Evolutionary conservation across 2,113 vertebrate genomes (phyloP), one percentile per base, ranked within the genome.

Genomic region (Ursus arctos): DNA sequence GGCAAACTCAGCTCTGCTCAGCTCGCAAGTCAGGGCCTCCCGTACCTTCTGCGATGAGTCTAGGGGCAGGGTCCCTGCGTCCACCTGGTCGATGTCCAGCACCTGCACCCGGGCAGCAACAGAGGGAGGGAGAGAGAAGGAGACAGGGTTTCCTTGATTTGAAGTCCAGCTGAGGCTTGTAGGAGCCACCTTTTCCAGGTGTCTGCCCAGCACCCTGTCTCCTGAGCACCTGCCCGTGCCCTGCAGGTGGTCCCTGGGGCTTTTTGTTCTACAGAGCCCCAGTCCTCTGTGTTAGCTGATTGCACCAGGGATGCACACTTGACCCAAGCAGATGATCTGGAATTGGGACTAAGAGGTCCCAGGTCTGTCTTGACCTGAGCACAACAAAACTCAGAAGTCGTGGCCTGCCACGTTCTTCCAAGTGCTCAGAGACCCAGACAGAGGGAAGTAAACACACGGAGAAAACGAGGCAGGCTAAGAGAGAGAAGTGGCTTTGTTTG

Each of bases 351-450:
- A 67, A 84, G 61, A 88, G 31, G 24, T 74, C 18, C 47, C 47
- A 84, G 47, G 13, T 71, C 77, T 71, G 53, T 76, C 63, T 65
- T 72, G 36, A 47, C 8, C 33, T n/a, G 18, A 95, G 65, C 33
- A 15, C 82, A 84, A 40, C 14, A 67, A 85, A 79, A 74, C 31
- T 92, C 71, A 59, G 51, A 69, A 47, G 24, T 82, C 15, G 6
- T 65, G 55, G 18, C 55, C 8, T 14, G 76, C 5, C 26, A 43
- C 63, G 21, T 53, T 82, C 40, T 26, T 81, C 43, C 77, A 72
- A 49, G 59, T 93, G 95, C 74, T 97, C 80, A 81, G 92, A 77
- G 40, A 88, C 43, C 26, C 26, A 43, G 22, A 55, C 12, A 28
- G 47, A 88, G 36, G 0, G 1, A 91, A 90, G 57, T 40, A 74